Percentiles rank a stretch among this genome's conserved stretches.
Evolutionary conservation across 2,888 invertebrate species (phyloP).

Genomic region (Chrysina gloriosa): DNA sequence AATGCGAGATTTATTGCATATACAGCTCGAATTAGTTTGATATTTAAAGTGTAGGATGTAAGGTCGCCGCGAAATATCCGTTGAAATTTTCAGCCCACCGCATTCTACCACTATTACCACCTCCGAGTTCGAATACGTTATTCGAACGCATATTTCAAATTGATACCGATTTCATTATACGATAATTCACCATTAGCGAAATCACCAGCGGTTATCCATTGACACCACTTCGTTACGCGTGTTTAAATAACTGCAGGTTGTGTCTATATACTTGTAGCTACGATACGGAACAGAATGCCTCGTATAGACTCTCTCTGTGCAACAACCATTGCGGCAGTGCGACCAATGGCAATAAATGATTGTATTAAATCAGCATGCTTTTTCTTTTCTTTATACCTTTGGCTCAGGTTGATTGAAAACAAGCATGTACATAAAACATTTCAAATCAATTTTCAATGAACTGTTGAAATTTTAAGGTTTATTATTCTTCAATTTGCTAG

Average conservation of each 20-base stretch:
- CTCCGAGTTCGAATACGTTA: constrained; percentile 39
- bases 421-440: not conserved
- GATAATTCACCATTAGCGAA: constrained; percentile 41
- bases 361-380: not conserved
- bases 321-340: not conserved
- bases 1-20: constrained; percentile 56
- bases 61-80: constrained; percentile 55
- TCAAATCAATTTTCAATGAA: not conserved
- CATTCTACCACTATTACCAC: constrained; percentile 39
- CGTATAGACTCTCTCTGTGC: not conserved
- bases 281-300: not conserved
- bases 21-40: constrained; percentile 53
- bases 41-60: constrained; percentile 53
- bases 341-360: constrained; percentile 7
- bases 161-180: constrained; percentile 42
- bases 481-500: too few relatives aligned
- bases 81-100: constrained; percentile 48
- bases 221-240: constrained; percentile 28
- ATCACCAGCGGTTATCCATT: constrained; percentile 23
- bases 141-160: constrained; percentile 40
- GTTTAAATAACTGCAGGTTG: constrained; percentile 29
- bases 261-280: constrained; percentile 1
- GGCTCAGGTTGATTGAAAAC: not conserved
- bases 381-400: not conserved
- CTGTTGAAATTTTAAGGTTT: too few relatives aligned